Base-by-base conservation (phyloP, 2,888 invertebrate species). In the Folsomia manolachei region DNA sequence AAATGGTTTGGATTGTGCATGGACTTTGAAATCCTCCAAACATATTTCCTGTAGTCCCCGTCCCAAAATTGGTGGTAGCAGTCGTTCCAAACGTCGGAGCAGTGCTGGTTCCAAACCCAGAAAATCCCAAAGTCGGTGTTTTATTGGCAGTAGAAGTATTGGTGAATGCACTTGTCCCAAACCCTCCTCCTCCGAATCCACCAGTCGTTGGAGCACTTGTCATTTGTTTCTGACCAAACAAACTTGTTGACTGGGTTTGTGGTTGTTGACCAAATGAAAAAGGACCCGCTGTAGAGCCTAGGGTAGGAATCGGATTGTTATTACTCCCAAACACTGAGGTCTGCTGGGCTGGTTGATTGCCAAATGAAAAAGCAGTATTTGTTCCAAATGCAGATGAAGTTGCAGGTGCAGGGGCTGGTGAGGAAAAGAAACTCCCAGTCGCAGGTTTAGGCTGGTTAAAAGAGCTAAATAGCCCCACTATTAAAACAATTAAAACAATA, bases 21-120 rank as follows among this genome's bases (percentile, higher is more conserved):
- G n/a, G 73, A 23, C 68, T 64, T 25, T 72, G 74, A 0, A 88
- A 85, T 2, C n/a, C n/a, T n/a, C 91, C 90, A 84, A 91, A 91
- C 1, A 90, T 84, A 70, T 74, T 63, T 72, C 88, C 67, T 25
- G 7, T 39, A n/a, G 73, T 69, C 52, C 71, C 75, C 18, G 71
- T 63, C 2, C 73, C 75, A 71, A 72, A 73, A 0, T 87, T 86
- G 2, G 87, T 86, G 25, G 75, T 85, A 81, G 85, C 85, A 82
- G 83, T 85, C 25, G 73, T 71, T 66, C 81, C 72, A 82, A 75
- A 70, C 74, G 79, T 0, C 86, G 83, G 0, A 84, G 83, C 1
- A 0, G 88, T 89, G 0, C 86, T 88, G 51, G 87, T 88, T 81
- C 90, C 90, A 1, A 88, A 63, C 18, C 72, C 69, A 9, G 39